phyloP scores from a whole-genome alignment of 2,888 invertebrate species.

The Crioceris asparagi region DNA sequence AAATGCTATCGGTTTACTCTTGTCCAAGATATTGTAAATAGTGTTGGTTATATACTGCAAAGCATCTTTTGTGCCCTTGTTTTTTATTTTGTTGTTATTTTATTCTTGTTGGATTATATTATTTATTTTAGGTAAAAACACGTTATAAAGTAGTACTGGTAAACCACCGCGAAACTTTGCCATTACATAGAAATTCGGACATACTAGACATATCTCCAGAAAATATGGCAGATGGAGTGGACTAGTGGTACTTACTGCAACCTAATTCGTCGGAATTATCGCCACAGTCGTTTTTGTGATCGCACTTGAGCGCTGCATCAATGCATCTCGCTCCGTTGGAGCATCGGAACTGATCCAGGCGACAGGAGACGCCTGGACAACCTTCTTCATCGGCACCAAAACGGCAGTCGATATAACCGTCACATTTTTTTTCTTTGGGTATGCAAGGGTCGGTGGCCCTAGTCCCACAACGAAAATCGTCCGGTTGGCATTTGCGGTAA shows the following conservation, averaged over 20 bases:
- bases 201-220: too few relatives aligned
- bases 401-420: slow-evolving; percentile 82
- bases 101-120: too few relatives aligned
- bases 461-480: slow-evolving; percentile 78
- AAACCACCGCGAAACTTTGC: too few relatives aligned
- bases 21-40: too few relatives aligned
- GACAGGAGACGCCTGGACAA: slow-evolving; percentile 60
- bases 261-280: slow-evolving; percentile 84
- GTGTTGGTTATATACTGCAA: too few relatives aligned
- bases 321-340: slow-evolving; percentile 71
- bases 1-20: too few relatives aligned
- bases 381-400: slow-evolving; percentile 71
- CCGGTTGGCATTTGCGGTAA: slow-evolving; percentile 76
- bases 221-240: too few relatives aligned
- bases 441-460: slow-evolving; percentile 68
- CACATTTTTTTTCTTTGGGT: slow-evolving; percentile 80
- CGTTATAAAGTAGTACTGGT: too few relatives aligned
- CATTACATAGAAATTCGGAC: too few relatives aligned
- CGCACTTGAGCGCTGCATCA: slow-evolving; percentile 66
- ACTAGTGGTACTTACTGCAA: slow-evolving; percentile 70
- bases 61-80: too few relatives aligned
- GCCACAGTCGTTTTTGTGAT: slow-evolving; percentile 83
- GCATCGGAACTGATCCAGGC: slow-evolving; percentile 79
- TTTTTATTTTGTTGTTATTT: too few relatives aligned
- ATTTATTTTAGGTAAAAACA: too few relatives aligned